phyloP scores from a whole-genome alignment of 2,113 vertebrate genomes.

The Corvus moneduloides region DNA sequence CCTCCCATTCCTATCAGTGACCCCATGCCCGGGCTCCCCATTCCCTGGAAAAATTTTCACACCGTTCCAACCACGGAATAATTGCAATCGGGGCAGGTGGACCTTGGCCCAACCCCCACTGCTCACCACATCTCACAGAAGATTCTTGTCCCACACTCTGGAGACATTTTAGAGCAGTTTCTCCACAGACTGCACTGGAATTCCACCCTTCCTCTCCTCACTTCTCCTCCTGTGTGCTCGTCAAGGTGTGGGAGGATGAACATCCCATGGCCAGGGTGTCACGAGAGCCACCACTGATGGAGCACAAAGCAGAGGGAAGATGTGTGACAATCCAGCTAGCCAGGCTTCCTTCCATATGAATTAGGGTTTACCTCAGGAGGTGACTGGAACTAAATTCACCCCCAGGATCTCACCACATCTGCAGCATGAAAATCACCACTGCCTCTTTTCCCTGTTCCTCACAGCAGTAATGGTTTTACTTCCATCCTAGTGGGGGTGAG shows the following conservation, averaged over 20 bases:
- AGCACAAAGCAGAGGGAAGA: background rate
- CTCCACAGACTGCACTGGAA: background rate
- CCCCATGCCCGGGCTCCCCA: background rate
- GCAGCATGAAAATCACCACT: background rate
- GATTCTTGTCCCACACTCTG: background rate
- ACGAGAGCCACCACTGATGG: background rate
- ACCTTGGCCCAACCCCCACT: background rate
- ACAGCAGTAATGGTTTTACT: background rate
- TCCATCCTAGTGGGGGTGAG: background rate
- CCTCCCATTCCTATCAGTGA: slow-evolving; percentile 35
- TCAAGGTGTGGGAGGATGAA: background rate
- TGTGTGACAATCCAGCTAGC: background rate
- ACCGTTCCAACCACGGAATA: background rate
- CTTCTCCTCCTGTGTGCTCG: background rate
- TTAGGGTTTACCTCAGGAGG: background rate
- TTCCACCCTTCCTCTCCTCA: background rate
- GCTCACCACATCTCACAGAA: background rate
- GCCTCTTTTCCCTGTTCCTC: background rate
- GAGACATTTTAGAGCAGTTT: background rate
- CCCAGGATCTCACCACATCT: background rate
- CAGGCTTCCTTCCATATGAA: background rate
- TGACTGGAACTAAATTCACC: background rate
- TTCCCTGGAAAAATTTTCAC: background rate
- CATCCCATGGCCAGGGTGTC: background rate
- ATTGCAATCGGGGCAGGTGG: background rate